A percentile compares a stretch with the other conserved stretches of the same genome.
Evolutionary conservation across 2,888 invertebrate species (phyloP).

Genomic region (Chromoteleia sp.): DNA sequence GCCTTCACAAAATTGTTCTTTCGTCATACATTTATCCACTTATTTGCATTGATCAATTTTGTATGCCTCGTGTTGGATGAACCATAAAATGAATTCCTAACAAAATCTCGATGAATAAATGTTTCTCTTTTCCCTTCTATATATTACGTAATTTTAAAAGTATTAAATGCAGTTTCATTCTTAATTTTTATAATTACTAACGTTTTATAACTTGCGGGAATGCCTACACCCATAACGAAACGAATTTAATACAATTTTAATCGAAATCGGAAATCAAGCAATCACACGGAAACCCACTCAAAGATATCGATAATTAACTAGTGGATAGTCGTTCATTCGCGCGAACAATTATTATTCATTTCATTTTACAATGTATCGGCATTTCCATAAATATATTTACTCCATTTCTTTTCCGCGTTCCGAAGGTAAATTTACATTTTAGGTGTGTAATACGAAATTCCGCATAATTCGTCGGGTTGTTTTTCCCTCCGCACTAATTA

Average conservation of each 20-base stretch:
- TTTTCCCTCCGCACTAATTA: conserved; percentile 51
- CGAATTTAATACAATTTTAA: conserved; percentile 17
- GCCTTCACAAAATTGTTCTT: no score
- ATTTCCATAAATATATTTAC: conserved; percentile 51
- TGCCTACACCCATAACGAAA: background rate
- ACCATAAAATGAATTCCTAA: no score
- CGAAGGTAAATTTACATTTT: conserved; percentile 49
- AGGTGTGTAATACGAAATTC: conserved; percentile 42
- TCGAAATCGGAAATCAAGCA: background rate
- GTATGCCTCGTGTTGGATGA: background rate
- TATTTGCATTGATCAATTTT: conserved; percentile 5
- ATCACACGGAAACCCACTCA: conserved; percentile 2
- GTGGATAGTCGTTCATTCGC: background rate
- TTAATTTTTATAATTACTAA: background rate
- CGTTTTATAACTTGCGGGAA: background rate
- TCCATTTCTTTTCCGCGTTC: conserved; percentile 25
- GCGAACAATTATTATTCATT: conserved; percentile 48
- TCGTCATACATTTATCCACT: background rate
- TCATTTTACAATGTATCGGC: conserved; percentile 40
- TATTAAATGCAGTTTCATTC: conserved; percentile 4
- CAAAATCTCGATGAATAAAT: background rate
- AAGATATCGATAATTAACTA: conserved; percentile 25
- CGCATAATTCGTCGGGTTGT: conserved; percentile 41
- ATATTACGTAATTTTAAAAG: conserved; percentile 7
- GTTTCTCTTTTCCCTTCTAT: background rate